Evolutionary conservation across 2,797 vertebrate genomes (phyloP).

Genomic region (Acanthiza pusilla): DNA sequence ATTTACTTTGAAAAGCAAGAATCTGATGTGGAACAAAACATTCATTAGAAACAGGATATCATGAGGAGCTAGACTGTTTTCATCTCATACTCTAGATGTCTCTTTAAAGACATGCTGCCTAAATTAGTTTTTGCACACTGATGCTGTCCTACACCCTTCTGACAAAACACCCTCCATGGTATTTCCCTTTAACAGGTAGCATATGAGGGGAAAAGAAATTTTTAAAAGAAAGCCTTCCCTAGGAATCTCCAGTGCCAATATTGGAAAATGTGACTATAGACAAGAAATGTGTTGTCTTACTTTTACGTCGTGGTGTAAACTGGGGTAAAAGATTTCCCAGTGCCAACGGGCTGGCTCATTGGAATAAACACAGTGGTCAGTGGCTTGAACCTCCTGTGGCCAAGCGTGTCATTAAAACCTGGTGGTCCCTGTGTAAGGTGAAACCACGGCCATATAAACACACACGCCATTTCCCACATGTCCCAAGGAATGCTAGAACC

Average conservation of each 20-base stretch:
- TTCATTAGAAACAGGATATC: not conserved
- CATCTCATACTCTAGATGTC: not conserved
- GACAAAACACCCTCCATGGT: not conserved
- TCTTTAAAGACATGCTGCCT: not conserved
- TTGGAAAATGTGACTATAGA: slow-evolving; percentile 29
- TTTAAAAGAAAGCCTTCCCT: not conserved
- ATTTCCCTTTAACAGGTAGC: slow-evolving; percentile 43
- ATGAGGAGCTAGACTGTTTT: not conserved
- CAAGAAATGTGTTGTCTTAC: slow-evolving; percentile 61
- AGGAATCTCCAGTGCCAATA: slow-evolving; percentile 3
- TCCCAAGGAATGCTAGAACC: slow-evolving; percentile 59
- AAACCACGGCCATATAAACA: slow-evolving; percentile 70
- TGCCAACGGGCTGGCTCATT: slow-evolving; percentile 49
- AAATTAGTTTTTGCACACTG: not conserved
- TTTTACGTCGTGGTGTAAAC: slow-evolving; percentile 41
- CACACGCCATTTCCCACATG: slow-evolving; percentile 64
- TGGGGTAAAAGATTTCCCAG: slow-evolving; percentile 58
- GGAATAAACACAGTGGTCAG: slow-evolving; percentile 69
- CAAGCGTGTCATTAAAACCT: slow-evolving; percentile 66
- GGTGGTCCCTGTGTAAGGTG: slow-evolving; percentile 70
- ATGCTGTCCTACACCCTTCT: not conserved
- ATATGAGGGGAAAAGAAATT: not conserved
- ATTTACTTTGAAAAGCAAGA: slow-evolving; percentile 15
- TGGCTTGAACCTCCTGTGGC: slow-evolving; percentile 67
- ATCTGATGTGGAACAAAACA: slow-evolving; percentile 2